phyloP scores from a whole-genome alignment of 2,113 vertebrate genomes.

The Semnornis frantzii region DNA sequence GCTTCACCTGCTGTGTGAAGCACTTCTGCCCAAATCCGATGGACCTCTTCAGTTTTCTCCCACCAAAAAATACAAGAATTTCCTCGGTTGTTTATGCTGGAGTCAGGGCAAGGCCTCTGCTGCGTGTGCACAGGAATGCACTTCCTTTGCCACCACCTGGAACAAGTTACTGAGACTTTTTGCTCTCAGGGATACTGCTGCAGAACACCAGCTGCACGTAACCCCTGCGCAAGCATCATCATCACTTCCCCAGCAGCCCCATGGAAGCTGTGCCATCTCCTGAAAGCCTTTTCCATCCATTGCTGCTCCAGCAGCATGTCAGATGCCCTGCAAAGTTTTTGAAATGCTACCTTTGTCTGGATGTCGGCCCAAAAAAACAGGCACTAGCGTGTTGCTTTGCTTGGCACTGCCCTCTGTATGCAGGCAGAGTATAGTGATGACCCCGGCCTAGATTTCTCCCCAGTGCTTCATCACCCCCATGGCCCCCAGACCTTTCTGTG shows the following conservation, averaged over 20 bases:
- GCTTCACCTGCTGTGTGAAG: rapidly evolving
- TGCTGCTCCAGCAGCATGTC: neutral
- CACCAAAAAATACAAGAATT: neutral
- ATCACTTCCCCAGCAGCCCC: neutral
- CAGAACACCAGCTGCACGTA: rapidly evolving
- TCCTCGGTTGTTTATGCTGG: neutral
- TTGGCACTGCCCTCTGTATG: neutral
- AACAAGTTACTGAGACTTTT: neutral
- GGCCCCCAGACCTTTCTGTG: rapidly evolving
- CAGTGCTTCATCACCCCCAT: rapidly evolving
- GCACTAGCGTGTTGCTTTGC: rapidly evolving
- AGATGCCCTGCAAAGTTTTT: neutral
- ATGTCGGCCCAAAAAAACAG: neutral
- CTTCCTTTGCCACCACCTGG: neutral
- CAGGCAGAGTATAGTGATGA: rapidly evolving
- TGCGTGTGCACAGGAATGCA: rapidly evolving
- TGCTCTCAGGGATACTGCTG: neutral
- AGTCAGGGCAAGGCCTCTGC: neutral
- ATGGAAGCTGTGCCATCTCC: neutral
- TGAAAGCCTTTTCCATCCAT: neutral
- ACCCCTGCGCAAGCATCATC: neutral
- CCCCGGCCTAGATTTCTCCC: neutral
- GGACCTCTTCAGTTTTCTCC: neutral
- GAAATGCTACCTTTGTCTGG: neutral
- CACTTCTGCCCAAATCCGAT: neutral